Conservation (phyloP, 2,113 vertebrate genomes). For the Gobius niger region DNA sequence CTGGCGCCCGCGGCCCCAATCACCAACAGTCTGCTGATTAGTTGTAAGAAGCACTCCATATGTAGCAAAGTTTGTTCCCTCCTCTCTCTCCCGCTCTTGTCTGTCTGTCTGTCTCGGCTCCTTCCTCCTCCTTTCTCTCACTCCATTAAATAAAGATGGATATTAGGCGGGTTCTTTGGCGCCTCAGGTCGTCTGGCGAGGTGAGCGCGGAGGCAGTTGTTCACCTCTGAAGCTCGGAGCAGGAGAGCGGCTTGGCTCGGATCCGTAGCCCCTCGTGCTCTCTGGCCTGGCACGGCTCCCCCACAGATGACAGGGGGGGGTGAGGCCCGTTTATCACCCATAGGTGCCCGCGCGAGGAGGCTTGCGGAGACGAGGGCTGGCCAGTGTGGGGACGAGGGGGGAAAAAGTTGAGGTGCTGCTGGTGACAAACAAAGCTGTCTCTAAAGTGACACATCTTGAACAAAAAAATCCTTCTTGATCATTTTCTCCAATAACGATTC, state of each 20-base stretch:
- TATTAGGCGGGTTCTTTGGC: slow-evolving; percentile 41
- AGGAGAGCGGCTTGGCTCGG: neutral
- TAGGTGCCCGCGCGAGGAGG: neutral
- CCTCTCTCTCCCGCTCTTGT: slow-evolving; percentile 46
- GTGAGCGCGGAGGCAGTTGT: slow-evolving; percentile 28
- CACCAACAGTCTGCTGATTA: slow-evolving; percentile 99
- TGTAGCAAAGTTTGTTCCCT: slow-evolving; percentile 93
- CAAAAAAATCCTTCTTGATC: too few relatives aligned
- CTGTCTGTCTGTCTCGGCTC: slow-evolving; percentile 56
- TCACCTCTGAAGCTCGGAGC: slow-evolving; percentile 65
- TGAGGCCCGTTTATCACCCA: slow-evolving; percentile 64
- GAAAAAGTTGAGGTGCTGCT: too few relatives aligned
- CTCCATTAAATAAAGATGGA: slow-evolving; percentile 71
- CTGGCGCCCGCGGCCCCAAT: slow-evolving; percentile 91
- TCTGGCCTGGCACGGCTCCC: slow-evolving; percentile 58
- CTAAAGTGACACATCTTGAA: too few relatives aligned
- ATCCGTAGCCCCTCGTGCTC: slow-evolving; percentile 36
- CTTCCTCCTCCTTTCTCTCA: slow-evolving; percentile 54
- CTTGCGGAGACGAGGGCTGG: too few relatives aligned
- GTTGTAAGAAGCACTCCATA: slow-evolving; percentile 98
- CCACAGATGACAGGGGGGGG: slow-evolving; percentile 75
- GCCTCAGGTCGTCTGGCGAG: slow-evolving; percentile 58
- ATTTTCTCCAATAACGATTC: too few relatives aligned
- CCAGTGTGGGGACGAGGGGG: too few relatives aligned
- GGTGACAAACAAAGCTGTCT: too few relatives aligned